Conservation (phyloP, 1,140 invertebrate species). For the Epicauta chinensis region DNA sequence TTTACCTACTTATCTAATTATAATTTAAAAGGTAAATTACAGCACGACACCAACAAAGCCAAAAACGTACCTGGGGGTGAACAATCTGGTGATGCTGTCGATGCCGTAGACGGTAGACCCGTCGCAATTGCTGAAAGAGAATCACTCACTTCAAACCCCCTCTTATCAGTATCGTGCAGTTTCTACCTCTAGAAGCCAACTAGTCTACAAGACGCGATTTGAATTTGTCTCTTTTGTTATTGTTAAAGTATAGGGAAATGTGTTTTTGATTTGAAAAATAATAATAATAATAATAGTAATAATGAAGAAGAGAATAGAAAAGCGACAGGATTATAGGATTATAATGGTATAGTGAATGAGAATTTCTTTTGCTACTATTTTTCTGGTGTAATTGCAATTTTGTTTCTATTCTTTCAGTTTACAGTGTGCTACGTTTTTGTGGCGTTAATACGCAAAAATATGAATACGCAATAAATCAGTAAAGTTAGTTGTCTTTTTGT, state of each 20-base stretch:
- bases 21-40: slow-evolving; percentile 16
- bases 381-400: too few species aligned
- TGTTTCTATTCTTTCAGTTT: too few species aligned
- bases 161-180: slow-evolving; percentile 36
- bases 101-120: slow-evolving; percentile 34
- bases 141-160: slow-evolving; percentile 42
- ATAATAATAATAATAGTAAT: too few species aligned
- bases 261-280: too few species aligned
- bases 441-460: too few species aligned
- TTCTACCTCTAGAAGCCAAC: slow-evolving; percentile 34
- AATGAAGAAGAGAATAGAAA: too few species aligned
- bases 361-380: slow-evolving; percentile 15
- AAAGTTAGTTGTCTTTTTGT: too few species aligned
- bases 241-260: too few species aligned
- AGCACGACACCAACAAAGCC: slow-evolving; percentile 27
- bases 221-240: background rate
- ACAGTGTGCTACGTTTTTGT: too few species aligned
- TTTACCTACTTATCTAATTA: background rate
- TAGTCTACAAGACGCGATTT: slow-evolving; percentile 22
- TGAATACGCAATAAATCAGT: too few species aligned
- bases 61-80: slow-evolving; percentile 41
- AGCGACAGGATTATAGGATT: too few species aligned
- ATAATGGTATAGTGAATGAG: background rate
- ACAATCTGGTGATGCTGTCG: slow-evolving; percentile 38
- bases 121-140: slow-evolving; percentile 41